phyloP scores from a whole-genome alignment of 1,140 invertebrate species.

The Diachasma alloeum region DNA sequence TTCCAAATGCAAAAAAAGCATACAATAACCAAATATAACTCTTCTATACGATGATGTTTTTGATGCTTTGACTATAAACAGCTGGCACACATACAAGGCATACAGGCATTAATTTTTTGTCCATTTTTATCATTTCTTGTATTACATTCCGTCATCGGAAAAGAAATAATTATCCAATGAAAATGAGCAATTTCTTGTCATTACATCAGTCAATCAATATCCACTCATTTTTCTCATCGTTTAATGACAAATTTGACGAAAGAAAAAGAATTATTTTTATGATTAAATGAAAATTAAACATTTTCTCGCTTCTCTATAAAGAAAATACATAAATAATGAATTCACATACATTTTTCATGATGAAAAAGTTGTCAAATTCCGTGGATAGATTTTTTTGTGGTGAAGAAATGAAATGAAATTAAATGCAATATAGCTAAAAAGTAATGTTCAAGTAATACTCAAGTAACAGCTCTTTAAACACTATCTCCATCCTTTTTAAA shows the following conservation, averaged over 20 bases:
- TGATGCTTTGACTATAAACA: constrained; percentile 43
- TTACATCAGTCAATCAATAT: background rate
- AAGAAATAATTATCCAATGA: too few relatives aligned
- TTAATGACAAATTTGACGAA: too few relatives aligned
- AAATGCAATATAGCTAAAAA: too few relatives aligned
- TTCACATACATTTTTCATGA: too few relatives aligned
- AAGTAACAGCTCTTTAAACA: too few relatives aligned
- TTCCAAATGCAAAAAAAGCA: background rate
- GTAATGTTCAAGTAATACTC: too few relatives aligned
- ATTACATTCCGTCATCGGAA: background rate
- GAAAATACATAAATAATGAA: too few relatives aligned
- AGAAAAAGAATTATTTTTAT: too few relatives aligned
- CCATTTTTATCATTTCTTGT: background rate
- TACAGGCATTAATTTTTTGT: background rate
- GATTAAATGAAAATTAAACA: too few relatives aligned
- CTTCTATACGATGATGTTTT: background rate
- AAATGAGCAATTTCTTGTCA: background rate
- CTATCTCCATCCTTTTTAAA: too few relatives aligned
- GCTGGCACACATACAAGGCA: constrained; percentile 58
- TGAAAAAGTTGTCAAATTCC: too few relatives aligned
- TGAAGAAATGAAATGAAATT: background rate
- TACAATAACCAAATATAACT: background rate
- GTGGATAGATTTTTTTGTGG: background rate
- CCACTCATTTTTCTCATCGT: background rate
- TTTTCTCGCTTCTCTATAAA: too few relatives aligned